Evolutionary conservation across 1,140 invertebrate species (phyloP).

Genomic region (Wiebesia pumilae): DNA sequence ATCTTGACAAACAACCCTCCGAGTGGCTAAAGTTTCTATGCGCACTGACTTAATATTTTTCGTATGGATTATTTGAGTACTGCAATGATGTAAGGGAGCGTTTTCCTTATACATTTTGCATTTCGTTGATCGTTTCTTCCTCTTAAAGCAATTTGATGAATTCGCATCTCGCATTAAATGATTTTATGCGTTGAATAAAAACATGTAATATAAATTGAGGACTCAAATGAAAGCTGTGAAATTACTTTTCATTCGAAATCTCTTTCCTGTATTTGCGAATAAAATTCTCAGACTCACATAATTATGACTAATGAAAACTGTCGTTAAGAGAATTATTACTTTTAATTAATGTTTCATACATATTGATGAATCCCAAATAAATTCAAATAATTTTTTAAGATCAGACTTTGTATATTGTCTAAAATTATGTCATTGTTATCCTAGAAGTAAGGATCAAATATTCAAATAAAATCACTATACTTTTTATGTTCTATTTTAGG

Average conservation of each 20-base stretch:
- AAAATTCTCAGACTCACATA: not conserved
- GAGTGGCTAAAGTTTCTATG: not conserved
- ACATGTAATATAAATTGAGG: constrained; percentile 14
- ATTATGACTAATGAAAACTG: not conserved
- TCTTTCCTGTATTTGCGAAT: not conserved
- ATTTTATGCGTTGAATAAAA: constrained; percentile 18
- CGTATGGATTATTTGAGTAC: not conserved
- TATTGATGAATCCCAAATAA: not conserved
- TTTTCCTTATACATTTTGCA: constrained; percentile 17
- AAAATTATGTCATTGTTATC: not conserved
- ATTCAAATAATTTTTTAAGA: not conserved
- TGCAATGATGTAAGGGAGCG: not conserved
- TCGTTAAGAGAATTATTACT: not conserved
- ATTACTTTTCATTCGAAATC: not conserved
- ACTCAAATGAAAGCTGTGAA: not conserved
- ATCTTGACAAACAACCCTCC: constrained; percentile 32
- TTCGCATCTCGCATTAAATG: not conserved
- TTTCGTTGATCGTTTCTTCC: not conserved
- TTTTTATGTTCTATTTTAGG: too few relatives aligned
- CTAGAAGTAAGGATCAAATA: too few relatives aligned
- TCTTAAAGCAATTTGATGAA: not conserved
- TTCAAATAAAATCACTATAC: too few relatives aligned
- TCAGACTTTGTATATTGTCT: not conserved
- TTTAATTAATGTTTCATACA: not conserved
- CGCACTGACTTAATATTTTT: constrained; percentile 10